Evolutionary conservation across 2,113 vertebrate genomes (phyloP).

Genomic region (Hyaena hyaena): DNA sequence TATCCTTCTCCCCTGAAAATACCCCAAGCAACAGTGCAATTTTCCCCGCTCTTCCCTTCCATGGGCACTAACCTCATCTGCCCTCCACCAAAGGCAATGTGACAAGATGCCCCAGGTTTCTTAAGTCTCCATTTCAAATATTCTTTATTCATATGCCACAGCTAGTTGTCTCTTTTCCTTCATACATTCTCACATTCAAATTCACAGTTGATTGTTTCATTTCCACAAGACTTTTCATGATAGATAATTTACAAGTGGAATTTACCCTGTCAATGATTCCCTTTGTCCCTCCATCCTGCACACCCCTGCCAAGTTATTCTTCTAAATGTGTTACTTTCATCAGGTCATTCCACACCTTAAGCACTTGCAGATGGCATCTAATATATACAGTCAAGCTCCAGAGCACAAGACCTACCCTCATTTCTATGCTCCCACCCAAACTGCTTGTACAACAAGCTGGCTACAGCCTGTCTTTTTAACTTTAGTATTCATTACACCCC

Average conservation of each 20-base stretch:
- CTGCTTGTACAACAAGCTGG: background rate
- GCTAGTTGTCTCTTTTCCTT: background rate
- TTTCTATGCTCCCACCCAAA: background rate
- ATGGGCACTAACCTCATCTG: background rate
- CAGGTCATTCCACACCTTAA: background rate
- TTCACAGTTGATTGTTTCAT: background rate
- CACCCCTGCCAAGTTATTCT: background rate
- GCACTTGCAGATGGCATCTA: background rate
- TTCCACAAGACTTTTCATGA: background rate
- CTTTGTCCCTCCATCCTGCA: background rate
- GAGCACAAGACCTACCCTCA: background rate
- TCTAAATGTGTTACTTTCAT: background rate
- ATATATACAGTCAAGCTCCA: background rate
- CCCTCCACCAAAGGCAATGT: background rate
- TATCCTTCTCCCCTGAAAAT: background rate
- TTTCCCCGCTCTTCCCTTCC: background rate
- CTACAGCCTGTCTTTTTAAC: background rate
- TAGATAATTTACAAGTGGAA: background rate
- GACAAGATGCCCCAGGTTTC: background rate
- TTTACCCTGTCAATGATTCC: background rate
- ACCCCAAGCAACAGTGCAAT: background rate
- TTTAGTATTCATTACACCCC: background rate
- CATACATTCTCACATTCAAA: background rate
- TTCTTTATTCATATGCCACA: background rate
- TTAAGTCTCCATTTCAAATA: background rate